Conservation (phyloP, 1,140 invertebrate genomes). For the Bombus pyrosoma region DNA sequence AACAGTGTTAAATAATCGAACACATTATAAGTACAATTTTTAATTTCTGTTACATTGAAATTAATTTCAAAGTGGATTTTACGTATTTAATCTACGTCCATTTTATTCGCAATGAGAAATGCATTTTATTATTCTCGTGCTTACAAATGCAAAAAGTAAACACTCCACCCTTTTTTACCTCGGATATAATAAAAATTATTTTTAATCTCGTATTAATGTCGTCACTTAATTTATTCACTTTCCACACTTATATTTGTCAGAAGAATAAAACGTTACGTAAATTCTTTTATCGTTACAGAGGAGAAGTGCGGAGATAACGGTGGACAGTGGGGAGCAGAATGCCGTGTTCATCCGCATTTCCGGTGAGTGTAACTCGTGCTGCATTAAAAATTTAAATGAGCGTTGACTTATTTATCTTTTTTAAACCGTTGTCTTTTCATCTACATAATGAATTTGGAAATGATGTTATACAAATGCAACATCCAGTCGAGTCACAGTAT, state of each 20-base stretch:
- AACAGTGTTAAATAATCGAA: neutral
- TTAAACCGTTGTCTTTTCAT: neutral
- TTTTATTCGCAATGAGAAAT: too few relatives aligned
- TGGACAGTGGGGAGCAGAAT: slow-evolving; percentile 70
- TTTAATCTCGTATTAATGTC: neutral
- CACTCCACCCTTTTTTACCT: neutral
- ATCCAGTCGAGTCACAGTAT: neutral
- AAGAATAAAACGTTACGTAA: neutral
- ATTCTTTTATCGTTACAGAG: slow-evolving; percentile 64
- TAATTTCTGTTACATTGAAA: too few relatives aligned
- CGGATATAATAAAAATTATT: neutral
- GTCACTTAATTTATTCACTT: neutral
- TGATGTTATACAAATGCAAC: neutral
- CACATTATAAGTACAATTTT: too few relatives aligned
- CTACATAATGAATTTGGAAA: neutral
- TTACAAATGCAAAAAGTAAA: neutral
- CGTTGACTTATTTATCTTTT: neutral
- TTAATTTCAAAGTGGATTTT: neutral
- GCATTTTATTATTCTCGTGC: neutral
- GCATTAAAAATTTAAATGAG: neutral
- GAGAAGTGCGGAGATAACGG: slow-evolving; percentile 65
- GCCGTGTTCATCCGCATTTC: slow-evolving; percentile 70
- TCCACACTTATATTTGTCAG: neutral
- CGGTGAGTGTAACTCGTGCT: slow-evolving; percentile 61
- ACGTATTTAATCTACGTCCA: neutral